phyloP scores from a whole-genome alignment of 2,113 vertebrate species.

The Copsychus sechellarum region DNA sequence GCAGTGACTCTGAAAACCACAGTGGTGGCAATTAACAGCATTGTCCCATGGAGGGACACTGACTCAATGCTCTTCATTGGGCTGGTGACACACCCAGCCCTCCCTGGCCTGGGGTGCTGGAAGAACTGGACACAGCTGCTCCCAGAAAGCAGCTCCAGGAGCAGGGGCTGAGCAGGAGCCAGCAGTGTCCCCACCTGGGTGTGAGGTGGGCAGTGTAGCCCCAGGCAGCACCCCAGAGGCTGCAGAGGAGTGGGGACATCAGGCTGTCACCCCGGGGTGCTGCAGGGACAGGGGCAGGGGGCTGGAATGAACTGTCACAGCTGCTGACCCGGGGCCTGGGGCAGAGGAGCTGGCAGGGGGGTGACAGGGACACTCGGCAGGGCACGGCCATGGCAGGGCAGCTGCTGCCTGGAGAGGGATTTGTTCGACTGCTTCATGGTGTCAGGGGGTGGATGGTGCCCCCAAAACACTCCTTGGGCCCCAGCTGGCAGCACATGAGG shows the following conservation, averaged over 20 bases:
- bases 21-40: fast-evolving
- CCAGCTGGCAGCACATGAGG: fast-evolving
- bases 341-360: neutral
- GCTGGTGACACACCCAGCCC: fast-evolving
- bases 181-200: fast-evolving
- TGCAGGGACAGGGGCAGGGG: neutral
- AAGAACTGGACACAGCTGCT: neutral
- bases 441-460: neutral
- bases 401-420: no score
- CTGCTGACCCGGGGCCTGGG: fast-evolving
- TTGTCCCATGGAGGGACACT: neutral
- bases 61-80: fast-evolving
- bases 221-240: neutral
- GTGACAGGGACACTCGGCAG: neutral
- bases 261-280: neutral
- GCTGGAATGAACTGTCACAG: no score
- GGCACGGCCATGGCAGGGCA: neutral
- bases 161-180: neutral
- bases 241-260: neutral
- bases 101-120: neutral
- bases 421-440: fast-evolving
- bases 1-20: fast-evolving
- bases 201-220: neutral
- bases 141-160: neutral
- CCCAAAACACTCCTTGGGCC: neutral